These are phyloP conservation scores for Himalopsyche anomala DNA, from an alignment of 2,888 invertebrate species.

Conservation along the genomic window DNA sequence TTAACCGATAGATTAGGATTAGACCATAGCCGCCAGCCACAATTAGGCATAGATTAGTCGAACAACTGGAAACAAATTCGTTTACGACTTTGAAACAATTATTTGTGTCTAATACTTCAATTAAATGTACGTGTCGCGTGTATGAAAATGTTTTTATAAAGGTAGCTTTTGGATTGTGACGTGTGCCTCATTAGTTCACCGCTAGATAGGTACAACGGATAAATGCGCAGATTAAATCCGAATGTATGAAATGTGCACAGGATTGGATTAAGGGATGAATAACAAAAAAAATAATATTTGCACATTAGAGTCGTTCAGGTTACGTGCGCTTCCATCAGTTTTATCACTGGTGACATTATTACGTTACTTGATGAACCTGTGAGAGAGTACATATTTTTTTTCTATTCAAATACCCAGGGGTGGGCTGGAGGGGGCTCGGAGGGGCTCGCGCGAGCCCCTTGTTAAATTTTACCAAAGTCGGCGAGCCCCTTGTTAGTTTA, in stretches of 20 bases:
- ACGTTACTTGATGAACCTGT: too few species aligned
- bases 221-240: background rate
- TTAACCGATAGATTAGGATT: background rate
- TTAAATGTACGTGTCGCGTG: slow-evolving; percentile 29
- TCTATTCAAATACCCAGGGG: too few species aligned
- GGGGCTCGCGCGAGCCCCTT: too few species aligned
- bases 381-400: too few species aligned
- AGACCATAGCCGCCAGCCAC: background rate
- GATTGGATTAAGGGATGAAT: background rate
- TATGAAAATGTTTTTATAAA: background rate
- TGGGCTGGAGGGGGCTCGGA: too few species aligned
- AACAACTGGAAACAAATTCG: background rate
- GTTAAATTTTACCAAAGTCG: too few species aligned
- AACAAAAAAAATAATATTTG: too few species aligned
- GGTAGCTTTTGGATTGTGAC: slow-evolving; percentile 12
- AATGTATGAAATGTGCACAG: background rate
- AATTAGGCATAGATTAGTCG: background rate
- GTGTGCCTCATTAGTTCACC: slow-evolving; percentile 3
- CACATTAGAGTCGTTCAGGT: too few species aligned
- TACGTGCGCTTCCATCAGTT: too few species aligned
- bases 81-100: slow-evolving; percentile 4
- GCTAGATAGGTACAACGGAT: background rate
- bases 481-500: too few species aligned
- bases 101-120: slow-evolving; percentile 26
- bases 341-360: too few species aligned